Conservation (phyloP, 2,888 invertebrate species). For the Caenorhabditis japonica region DNA sequence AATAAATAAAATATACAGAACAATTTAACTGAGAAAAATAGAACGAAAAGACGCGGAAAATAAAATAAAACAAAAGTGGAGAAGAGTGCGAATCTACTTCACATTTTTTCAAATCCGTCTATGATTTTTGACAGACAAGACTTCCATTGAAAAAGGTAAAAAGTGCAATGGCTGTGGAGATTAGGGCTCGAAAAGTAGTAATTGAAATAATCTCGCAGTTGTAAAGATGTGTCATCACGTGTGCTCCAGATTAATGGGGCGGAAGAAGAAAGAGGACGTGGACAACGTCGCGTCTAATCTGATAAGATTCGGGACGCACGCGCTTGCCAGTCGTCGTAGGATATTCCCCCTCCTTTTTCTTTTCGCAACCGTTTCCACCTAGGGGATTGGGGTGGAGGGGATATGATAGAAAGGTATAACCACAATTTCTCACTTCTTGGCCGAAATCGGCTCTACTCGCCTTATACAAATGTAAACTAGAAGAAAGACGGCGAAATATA, state of each 20-base stretch:
- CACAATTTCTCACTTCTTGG: constrained; percentile 8
- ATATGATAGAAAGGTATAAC: too few relatives aligned
- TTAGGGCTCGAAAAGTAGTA: too few relatives aligned
- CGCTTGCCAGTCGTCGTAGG: too few relatives aligned
- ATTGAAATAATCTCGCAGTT: not conserved
- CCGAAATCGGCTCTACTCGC: too few relatives aligned
- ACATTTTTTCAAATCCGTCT: constrained; percentile 8
- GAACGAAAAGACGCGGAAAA: not conserved
- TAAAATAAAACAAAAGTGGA: constrained; percentile 1
- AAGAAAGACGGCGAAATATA: constrained; percentile 14
- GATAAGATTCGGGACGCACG: constrained; percentile 28
- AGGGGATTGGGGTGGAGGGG: too few relatives aligned
- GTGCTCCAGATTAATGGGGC: constrained; percentile 25
- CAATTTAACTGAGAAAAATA: not conserved
- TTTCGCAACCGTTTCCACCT: too few relatives aligned
- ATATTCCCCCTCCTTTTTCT: too few relatives aligned
- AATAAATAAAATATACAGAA: too few relatives aligned
- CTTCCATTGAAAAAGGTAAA: too few relatives aligned
- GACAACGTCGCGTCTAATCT: constrained; percentile 24
- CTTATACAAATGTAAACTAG: constrained; percentile 18
- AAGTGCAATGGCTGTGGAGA: too few relatives aligned
- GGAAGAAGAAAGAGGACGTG: not conserved
- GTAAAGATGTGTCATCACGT: constrained; percentile 34
- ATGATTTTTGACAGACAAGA: too few relatives aligned
- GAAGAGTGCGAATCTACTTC: constrained; percentile 29